Conservation (phyloP, 2,113 vertebrate species). For the Apteryx mantelli region DNA sequence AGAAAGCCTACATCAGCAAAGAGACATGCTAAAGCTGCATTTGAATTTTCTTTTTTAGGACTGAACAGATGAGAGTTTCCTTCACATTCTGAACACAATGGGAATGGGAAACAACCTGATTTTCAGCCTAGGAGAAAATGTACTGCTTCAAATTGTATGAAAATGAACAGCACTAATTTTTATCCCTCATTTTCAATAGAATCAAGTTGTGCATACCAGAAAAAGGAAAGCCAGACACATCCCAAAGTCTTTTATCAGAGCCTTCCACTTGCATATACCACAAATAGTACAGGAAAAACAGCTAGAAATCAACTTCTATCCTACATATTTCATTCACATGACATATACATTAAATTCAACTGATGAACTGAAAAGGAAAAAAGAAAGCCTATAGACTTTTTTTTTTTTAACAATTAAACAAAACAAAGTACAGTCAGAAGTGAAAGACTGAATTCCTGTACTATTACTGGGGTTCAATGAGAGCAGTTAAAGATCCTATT, state of each 20-base stretch:
- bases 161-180: neutral
- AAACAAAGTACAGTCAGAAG: neutral
- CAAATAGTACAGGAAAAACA: neutral
- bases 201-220: neutral
- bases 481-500: neutral
- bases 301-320: neutral
- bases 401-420: neutral
- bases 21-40: neutral
- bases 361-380: neutral
- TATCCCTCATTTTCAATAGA: neutral
- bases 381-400: neutral
- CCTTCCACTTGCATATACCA: neutral
- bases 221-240: neutral
- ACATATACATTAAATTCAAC: neutral
- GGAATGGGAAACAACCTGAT: neutral
- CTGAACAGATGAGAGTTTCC: neutral
- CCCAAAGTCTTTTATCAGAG: neutral
- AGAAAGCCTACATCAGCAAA: slow-evolving; percentile 42
- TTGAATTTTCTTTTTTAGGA: slow-evolving; percentile 11
- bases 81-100: neutral
- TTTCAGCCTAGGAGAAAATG: neutral
- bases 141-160: neutral
- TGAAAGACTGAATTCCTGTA: neutral
- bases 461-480: neutral
- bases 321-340: neutral